Evolutionary conservation across 1,140 invertebrate species (phyloP), one percentile per base, ranked within the genome.

Genomic region (Brachionus angularis): DNA sequence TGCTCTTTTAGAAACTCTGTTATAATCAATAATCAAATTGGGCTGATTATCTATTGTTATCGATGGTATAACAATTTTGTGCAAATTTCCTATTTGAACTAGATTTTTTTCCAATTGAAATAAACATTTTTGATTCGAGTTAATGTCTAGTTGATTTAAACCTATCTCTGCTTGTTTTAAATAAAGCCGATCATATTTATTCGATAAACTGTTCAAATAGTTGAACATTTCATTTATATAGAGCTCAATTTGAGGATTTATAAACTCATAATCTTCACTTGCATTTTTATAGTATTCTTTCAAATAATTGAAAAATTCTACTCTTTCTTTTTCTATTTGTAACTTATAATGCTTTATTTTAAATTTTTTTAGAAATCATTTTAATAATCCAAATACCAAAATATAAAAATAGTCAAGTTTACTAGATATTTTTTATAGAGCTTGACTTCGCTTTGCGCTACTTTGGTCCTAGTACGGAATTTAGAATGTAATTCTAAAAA

Each of bases 361-460:
- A n/a, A n/a, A n/a, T n/a, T n/a, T n/a, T n/a, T n/a, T n/a, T n/a
- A n/a, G n/a, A n/a, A n/a, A n/a, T n/a, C n/a, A n/a, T n/a, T n/a
- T n/a, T n/a, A n/a, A n/a, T n/a, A n/a, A n/a, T n/a, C n/a, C n/a
- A n/a, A n/a, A n/a, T n/a, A n/a, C n/a, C n/a, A 53, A 53, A 16
- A 33, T 31, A 2, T 2, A 25, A 52, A 5, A 12, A 52, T 23
- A 36, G 16, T 39, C 29, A 10, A 10, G 39, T 16, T 44, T 64
- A 67, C 62, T 18, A 67, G 14, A 23, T 47, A 67, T 67, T 67
- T 67, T 50, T 67, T 67, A 7, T 49, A 67, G 0, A 67, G 36
- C 14, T 46, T 42, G 14, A 67, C 62, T 50, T 67, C 62, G 16
- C 62, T 50, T 36, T 67, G 62, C 31, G 25, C 47, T n/a, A 67